Base-by-base conservation (phyloP, 2,797 vertebrate genomes). In the Pristis pectinata region DNA sequence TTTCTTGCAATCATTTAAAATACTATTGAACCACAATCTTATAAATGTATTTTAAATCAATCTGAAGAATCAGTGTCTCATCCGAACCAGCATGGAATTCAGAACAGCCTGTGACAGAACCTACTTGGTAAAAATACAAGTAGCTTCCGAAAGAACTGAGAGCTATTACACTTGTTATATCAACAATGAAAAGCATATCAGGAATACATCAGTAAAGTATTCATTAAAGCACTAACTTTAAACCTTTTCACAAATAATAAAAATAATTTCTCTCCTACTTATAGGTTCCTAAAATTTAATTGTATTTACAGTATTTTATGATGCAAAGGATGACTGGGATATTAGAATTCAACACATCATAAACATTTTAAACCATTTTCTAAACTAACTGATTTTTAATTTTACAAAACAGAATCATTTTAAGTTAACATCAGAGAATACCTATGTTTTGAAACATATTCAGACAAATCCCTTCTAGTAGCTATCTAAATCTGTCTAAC, bases 381-480 rank as follows among this genome's bases (percentile, higher is more conserved):
- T 93, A 72, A 67, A 93, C 17, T 67, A 93, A 93, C 34, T 59
- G 49, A 87, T 56, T 49, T 72, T 74, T 74, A 93, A 93, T 49
- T 93, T 74, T 67, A 74, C 24, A 93, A n/a, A 17, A 24, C 6
- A 94, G 44, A 53, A 76, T 7, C 13, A 72, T 11, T 41, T 67
- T 19, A 70, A 41, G 41, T 34, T 53, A 61, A 59, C 44, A 74
- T 49, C 72, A 53, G 41, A 94, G 24, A 44, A 34, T 87, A 59
- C 59, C 87, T 87, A n/a, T 64, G 34, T 41, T 91, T 37, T 67
- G n/a, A 37, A 67, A 74, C 72, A 53, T 34, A 93, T 74, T 76
- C 92, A 49, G 41, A 74, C 27, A 44, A 34, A 24, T 74, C 37
- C 34, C 70, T 17, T 70, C 37, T 64, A 44, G 11, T 27, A 53